These are phyloP conservation scores for Martes martes DNA, from an alignment of 2,113 vertebrate species.

Conservation along the genomic window DNA sequence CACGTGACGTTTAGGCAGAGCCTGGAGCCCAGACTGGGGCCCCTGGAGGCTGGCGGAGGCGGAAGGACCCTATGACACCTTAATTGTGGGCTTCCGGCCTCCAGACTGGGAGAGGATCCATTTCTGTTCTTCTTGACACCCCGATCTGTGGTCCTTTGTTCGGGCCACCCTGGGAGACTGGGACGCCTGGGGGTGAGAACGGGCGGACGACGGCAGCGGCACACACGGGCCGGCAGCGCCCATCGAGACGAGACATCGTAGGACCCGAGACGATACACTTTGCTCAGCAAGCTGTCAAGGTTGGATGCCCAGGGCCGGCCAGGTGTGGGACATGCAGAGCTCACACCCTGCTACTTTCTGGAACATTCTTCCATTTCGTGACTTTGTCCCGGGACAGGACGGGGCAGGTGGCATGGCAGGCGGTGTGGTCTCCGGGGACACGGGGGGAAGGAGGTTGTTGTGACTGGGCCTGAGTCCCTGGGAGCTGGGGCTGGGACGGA, in stretches of 20 bases:
- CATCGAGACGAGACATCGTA: rapidly evolving
- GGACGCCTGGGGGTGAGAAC: not conserved
- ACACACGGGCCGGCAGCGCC: not conserved
- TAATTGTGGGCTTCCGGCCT: not conserved
- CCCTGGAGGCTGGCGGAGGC: not conserved
- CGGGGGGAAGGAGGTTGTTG: not conserved
- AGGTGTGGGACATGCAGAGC: rapidly evolving
- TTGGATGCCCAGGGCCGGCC: not conserved
- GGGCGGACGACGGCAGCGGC: rapidly evolving
- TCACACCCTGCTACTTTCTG: not conserved
- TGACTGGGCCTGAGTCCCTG: not conserved
- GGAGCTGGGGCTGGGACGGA: not conserved
- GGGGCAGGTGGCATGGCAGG: not conserved
- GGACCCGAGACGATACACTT: rapidly evolving
- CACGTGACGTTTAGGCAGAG: not conserved
- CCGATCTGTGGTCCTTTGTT: not conserved
- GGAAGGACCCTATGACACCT: not conserved
- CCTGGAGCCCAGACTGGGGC: rapidly evolving
- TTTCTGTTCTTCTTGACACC: not conserved
- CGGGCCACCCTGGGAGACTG: not conserved
- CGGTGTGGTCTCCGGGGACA: not conserved
- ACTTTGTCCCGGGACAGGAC: rapidly evolving
- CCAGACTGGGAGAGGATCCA: too few relatives aligned
- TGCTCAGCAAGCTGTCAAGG: not conserved
- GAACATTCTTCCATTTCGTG: not conserved